phyloP scores from a whole-genome alignment of 1,140 invertebrate genomes.

The Panulirus ornatus region DNA sequence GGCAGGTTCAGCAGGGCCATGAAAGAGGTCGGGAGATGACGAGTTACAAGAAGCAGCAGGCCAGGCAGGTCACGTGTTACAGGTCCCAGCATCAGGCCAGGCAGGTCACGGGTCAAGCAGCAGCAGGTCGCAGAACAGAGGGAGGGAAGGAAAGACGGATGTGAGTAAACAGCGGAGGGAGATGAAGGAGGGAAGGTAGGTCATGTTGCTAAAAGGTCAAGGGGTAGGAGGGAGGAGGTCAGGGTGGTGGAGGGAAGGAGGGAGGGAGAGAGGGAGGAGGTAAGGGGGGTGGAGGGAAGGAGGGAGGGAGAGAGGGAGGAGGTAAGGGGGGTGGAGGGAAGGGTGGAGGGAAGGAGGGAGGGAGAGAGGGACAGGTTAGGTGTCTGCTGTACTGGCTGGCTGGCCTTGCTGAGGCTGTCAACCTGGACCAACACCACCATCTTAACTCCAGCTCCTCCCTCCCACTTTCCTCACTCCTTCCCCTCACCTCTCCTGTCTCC shows the following conservation, averaged over 20 bases:
- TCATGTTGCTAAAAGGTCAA: not conserved
- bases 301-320: not conserved
- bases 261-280: not conserved
- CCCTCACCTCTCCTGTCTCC: not conserved
- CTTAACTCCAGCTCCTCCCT: not conserved
- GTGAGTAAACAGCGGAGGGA: not conserved
- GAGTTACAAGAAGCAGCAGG: too few species aligned
- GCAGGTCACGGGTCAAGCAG: not conserved
- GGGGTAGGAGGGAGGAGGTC: not conserved
- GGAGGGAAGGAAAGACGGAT: not conserved
- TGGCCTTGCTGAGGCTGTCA: constrained; percentile 19
- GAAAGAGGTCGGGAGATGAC: not conserved
- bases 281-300: not conserved
- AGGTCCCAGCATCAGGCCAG: not conserved
- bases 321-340: not conserved
- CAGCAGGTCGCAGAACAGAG: not conserved
- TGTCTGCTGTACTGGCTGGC: too few species aligned
- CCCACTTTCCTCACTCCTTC: not conserved
- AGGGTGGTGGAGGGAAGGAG: not conserved
- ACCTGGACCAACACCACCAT: not conserved
- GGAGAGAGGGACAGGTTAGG: not conserved
- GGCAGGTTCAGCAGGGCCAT: not conserved
- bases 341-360: not conserved
- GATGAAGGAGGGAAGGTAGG: not conserved
- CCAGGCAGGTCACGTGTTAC: not conserved